phyloP scores from a whole-genome alignment of 2,113 vertebrate genomes.

The Camelus bactrianus region DNA sequence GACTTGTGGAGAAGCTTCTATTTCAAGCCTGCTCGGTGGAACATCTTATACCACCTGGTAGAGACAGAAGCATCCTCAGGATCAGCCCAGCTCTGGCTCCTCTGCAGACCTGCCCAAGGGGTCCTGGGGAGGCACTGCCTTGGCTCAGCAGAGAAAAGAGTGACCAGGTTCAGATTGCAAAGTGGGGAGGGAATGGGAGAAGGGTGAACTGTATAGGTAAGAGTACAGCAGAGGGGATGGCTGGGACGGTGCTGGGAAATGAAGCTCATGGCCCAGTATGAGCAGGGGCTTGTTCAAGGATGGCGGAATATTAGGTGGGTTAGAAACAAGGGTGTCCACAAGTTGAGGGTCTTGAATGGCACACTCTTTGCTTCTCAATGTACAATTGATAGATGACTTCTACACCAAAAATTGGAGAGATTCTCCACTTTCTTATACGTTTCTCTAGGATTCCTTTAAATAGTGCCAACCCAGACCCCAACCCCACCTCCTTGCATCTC shows the following conservation, averaged over 20 bases:
- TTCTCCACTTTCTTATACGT: not conserved
- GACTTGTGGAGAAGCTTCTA: not conserved
- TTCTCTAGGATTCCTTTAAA: not conserved
- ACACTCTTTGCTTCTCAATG: not conserved
- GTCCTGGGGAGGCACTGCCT: not conserved
- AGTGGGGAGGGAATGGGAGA: not conserved
- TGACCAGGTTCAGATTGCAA: not conserved
- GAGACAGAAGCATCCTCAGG: not conserved
- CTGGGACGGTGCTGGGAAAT: not conserved
- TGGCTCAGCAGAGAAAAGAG: not conserved
- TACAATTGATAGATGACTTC: not conserved
- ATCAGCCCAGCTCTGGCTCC: not conserved
- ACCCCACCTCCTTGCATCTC: not conserved
- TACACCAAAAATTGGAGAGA: not conserved
- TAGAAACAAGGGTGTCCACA: not conserved
- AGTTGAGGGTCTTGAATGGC: not conserved
- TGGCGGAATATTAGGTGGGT: not conserved
- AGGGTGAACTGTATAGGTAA: not conserved
- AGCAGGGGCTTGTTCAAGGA: not conserved
- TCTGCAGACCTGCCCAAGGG: not conserved
- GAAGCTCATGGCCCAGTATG: not conserved
- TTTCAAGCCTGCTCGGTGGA: not conserved
- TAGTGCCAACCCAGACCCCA: no score
- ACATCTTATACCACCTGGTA: not conserved
- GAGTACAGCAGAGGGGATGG: not conserved